Base-by-base conservation (phyloP, 1,140 invertebrate species). In the Drosophila takahashii region DNA sequence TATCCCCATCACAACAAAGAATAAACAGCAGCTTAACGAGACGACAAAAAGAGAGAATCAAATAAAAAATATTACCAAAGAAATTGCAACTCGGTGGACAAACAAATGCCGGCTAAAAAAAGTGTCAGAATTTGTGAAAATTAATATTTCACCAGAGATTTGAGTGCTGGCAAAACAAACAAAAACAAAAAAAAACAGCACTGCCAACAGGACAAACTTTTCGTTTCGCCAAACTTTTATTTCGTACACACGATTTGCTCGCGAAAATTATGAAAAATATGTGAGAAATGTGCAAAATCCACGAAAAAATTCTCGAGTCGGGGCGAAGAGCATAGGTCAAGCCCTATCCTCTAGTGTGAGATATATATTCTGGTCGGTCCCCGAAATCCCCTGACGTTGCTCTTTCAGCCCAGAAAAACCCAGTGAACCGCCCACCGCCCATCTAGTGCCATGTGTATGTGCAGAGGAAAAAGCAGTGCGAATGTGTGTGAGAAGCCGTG, bases 91-190 rank as follows among this genome's bases (percentile, higher is more conserved):
- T n/a, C 22, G 15, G 64, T 57, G 65, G 65, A 57, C 66, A 51
- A 52, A 42, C 53, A 58, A 65, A n/a, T 48, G 62, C 74, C 69
- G 42, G 69, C 77, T 51, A 66, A 73, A 67, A 67, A 74, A 69
- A 87, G 79, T 81, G 83, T 87, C 83, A 76, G 58, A 81, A 87
- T 81, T 72, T 81, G 79, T 83, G 79, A 78, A 67, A 87, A 86
- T 87, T 87, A 86, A 86, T 86, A 86, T 86, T 87, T 81, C 81
- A 86, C 81, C 54, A 83, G 81, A 86, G 81, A 86, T 81, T 86
- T 79, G 70, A 81, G 75, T 70, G 74, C 53, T 73, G 51, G 50
- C 62, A 57, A 73, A 73, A 67, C 58, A 72, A 72, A 64, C 3
- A 48, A 44, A 36, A 50, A 36, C 77, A 51, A 51, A 39, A 56